These are phyloP conservation scores for Cyprinodon diabolis DNA, from an alignment of 2,797 vertebrate species.

Conservation along the genomic window DNA sequence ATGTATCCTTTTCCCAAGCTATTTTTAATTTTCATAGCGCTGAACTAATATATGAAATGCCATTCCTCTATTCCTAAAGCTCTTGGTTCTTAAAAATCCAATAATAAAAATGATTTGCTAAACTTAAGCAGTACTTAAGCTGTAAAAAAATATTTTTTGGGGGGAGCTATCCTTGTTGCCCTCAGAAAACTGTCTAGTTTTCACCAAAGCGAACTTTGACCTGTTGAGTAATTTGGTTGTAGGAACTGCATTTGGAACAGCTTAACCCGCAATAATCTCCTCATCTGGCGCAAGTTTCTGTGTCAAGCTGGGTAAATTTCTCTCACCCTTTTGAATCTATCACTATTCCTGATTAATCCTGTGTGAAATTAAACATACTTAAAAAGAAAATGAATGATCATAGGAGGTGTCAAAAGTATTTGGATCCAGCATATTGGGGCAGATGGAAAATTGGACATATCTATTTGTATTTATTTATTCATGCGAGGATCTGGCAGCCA, in stretches of 20 bases:
- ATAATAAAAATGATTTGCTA: not conserved
- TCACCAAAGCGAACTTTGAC: slow-evolving; percentile 67
- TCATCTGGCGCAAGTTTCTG: slow-evolving; percentile 60
- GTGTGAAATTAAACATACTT: slow-evolving; percentile 64
- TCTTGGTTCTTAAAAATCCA: too few relatives aligned
- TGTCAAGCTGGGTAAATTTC: slow-evolving; percentile 59
- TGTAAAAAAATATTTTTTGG: slow-evolving; percentile 3
- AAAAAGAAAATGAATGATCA: slow-evolving; percentile 58
- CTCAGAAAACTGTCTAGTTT: slow-evolving; percentile 48
- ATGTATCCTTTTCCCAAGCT: not conserved
- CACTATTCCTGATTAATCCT: slow-evolving; percentile 62
- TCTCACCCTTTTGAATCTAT: slow-evolving; percentile 47
- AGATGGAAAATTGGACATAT: slow-evolving; percentile 60
- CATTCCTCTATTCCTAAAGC: not conserved
- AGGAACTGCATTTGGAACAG: slow-evolving; percentile 49
- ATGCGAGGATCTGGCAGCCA: slow-evolving; percentile 63
- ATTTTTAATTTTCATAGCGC: not conserved
- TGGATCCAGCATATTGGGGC: slow-evolving; percentile 46
- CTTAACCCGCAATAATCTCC: slow-evolving; percentile 71
- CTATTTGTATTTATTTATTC: slow-evolving; percentile 68
- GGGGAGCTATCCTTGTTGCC: slow-evolving; percentile 4
- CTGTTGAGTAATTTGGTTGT: slow-evolving; percentile 64
- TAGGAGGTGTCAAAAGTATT: slow-evolving; percentile 69
- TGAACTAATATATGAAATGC: not conserved
- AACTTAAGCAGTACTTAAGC: not conserved